These are phyloP conservation scores for Colletes gigas DNA, from an alignment of 1,140 invertebrate genomes.

Conservation along the genomic window DNA sequence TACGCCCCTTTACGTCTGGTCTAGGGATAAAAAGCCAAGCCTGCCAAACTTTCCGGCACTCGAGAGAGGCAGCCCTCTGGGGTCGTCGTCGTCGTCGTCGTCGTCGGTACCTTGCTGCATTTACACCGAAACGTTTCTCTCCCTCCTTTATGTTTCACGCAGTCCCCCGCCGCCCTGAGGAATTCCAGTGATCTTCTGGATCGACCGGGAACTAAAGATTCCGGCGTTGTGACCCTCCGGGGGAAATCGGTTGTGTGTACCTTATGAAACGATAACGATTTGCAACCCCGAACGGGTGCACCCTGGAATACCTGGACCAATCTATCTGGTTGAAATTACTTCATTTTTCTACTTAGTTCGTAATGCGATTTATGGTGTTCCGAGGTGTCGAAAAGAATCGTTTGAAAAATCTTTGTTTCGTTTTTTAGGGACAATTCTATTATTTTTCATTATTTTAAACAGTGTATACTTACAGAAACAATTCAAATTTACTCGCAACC, in stretches of 20 bases:
- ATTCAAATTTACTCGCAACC: too few relatives aligned
- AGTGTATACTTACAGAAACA: too few relatives aligned
- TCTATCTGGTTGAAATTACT: too few relatives aligned
- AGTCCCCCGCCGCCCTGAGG: neutral
- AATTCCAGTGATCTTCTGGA: conserved; percentile 8
- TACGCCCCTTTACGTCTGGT: conserved; percentile 65
- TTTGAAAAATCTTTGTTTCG: too few relatives aligned
- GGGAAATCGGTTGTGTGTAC: neutral
- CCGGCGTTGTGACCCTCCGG: neutral
- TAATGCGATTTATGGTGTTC: too few relatives aligned
- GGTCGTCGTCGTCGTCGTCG: conserved; percentile 26
- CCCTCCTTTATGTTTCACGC: neutral
- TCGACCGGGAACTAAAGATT: neutral
- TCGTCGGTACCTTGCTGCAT: conserved; percentile 33
- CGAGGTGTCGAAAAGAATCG: too few relatives aligned
- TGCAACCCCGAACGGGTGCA: neutral
- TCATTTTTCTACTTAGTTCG: too few relatives aligned
- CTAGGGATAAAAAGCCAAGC: conserved; percentile 64
- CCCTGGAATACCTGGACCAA: neutral
- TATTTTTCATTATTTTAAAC: too few relatives aligned
- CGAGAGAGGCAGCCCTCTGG: conserved; percentile 55
- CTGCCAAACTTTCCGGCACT: conserved; percentile 64
- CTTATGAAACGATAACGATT: conserved; percentile 9
- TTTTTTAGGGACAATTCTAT: too few relatives aligned
- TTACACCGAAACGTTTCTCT: conserved; percentile 44